Evolutionary conservation across 2,113 vertebrate species (phyloP), one percentile per base, ranked within the genome.

Genomic region (Rattus norvegicus): DNA sequence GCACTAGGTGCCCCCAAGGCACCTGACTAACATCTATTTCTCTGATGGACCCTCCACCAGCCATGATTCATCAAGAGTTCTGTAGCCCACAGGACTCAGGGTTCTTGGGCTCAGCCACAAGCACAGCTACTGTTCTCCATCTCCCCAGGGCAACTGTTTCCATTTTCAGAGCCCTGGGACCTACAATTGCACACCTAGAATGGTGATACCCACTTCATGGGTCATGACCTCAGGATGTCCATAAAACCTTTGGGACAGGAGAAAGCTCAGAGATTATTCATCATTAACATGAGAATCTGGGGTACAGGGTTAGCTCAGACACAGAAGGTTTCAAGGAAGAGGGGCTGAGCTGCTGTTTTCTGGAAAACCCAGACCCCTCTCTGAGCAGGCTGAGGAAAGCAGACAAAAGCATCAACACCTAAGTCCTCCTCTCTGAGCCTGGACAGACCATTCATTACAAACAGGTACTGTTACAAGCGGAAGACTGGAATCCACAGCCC

Each of bases 381-480:
- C 79, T 86, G 63, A 85, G 79, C 43, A 20, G 92, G 56, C 89
- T 92, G 90, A 95, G 95, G 83, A 91, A 43, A 92, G 36, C 90
- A 85, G 93, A 90, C 96, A 91, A 92, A 90, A 67, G 33, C 92
- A 47, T 90, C 94, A 8, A n/a, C 16, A 14, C 54, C 11, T 1
- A 49, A 56, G 56, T 49, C 47, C 91, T 87, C 95, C 72, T 89
- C 91, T 75, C 24, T 6, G 91, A 73, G 77, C 92, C 96, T 22
- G 93, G 94, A 97, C 22, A 92, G 90, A 89, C 81, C 94, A 81
- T 80, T 67, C 94, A 81, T 80, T 67, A 30, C 87, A 95, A 97
- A 65, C 83, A 85, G 97, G 97, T 97, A 98, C 91, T 76, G 95
- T 93, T 56, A 39, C 30, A 94, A 96, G 65, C 92, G 95, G 93